A percentile compares a stretch with the other conserved stretches of the same genome.
These are phyloP conservation scores for Eilema depressum DNA, from an alignment of 2,888 invertebrate species.

Conservation along the genomic window DNA sequence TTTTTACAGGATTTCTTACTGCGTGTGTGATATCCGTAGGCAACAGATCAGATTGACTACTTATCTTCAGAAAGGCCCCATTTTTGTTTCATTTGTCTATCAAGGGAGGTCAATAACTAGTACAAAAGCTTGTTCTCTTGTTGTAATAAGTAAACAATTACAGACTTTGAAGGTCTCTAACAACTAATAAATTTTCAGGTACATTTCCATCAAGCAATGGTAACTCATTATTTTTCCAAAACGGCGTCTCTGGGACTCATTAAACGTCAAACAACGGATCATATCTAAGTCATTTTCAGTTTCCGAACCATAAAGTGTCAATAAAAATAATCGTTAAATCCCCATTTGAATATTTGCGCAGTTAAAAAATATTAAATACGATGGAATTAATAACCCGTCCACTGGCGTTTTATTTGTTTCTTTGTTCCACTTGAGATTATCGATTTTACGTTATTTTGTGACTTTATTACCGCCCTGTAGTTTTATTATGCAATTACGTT, in stretches of 20 bases:
- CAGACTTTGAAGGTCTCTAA: background rate
- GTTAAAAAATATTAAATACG: constrained; percentile 72
- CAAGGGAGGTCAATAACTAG: background rate
- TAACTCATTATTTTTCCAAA: constrained; percentile 51
- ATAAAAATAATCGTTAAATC: constrained; percentile 80
- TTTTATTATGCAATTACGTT: constrained; percentile 52
- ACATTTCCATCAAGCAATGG: constrained; percentile 20
- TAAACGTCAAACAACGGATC: constrained; percentile 69
- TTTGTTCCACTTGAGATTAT: constrained; percentile 65
- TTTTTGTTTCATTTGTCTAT: background rate
- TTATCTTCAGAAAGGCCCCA: background rate
- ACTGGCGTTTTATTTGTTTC: constrained; percentile 54
- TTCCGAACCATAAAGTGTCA: constrained; percentile 85
- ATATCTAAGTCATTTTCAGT: constrained; percentile 79
- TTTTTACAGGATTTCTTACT: background rate
- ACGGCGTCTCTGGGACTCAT: constrained; percentile 58
- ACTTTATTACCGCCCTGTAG: constrained; percentile 44
- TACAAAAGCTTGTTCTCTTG: background rate
- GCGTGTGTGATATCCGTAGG: no score
- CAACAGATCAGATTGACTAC: background rate
- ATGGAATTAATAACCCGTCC: constrained; percentile 80
- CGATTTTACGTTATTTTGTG: constrained; percentile 56
- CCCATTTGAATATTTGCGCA: constrained; percentile 79
- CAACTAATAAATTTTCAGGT: background rate
- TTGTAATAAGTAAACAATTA: background rate